phyloP scores from a whole-genome alignment of 2,113 vertebrate genomes.

The Ariopsis seemanni region DNA sequence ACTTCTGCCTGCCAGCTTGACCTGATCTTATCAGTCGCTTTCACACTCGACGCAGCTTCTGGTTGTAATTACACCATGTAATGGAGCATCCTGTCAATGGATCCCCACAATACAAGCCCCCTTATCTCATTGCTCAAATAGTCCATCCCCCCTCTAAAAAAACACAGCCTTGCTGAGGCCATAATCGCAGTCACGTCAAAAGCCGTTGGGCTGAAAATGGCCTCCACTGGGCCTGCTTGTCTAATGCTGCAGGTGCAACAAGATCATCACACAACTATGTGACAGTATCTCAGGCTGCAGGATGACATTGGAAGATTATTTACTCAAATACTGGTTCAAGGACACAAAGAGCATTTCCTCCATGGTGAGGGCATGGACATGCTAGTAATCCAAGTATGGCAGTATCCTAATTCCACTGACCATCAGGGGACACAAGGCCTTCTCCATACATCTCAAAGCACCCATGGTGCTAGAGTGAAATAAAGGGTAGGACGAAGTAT shows the following conservation, averaged over 20 bases:
- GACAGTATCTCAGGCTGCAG: neutral
- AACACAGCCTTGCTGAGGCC: constrained; percentile 13
- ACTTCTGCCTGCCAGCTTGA: constrained; percentile 65
- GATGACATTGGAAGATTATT: neutral
- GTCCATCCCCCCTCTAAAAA: constrained; percentile 16
- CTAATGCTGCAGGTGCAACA: constrained; percentile 43
- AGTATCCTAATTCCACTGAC: neutral
- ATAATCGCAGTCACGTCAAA: constrained; percentile 36
- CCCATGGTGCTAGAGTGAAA: neutral
- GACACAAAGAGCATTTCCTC: neutral
- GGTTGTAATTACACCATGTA: constrained; percentile 72
- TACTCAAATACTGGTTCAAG: neutral
- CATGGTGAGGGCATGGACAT: neutral
- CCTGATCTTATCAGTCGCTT: constrained; percentile 72
- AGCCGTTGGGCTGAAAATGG: constrained; percentile 34
- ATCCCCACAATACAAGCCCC: constrained; percentile 44
- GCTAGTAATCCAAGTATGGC: neutral
- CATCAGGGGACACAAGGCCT: neutral
- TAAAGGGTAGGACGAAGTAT: too few species aligned
- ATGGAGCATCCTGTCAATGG: constrained; percentile 64
- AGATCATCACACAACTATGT: constrained; percentile 14
- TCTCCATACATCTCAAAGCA: neutral
- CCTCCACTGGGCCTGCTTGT: constrained; percentile 18
- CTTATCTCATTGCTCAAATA: constrained; percentile 49
- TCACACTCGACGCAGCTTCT: constrained; percentile 66